A percentile compares a stretch with the other conserved stretches of the same genome.
Conservation (phyloP, 2,888 invertebrate species). For the Caenorhabditis becei region DNA sequence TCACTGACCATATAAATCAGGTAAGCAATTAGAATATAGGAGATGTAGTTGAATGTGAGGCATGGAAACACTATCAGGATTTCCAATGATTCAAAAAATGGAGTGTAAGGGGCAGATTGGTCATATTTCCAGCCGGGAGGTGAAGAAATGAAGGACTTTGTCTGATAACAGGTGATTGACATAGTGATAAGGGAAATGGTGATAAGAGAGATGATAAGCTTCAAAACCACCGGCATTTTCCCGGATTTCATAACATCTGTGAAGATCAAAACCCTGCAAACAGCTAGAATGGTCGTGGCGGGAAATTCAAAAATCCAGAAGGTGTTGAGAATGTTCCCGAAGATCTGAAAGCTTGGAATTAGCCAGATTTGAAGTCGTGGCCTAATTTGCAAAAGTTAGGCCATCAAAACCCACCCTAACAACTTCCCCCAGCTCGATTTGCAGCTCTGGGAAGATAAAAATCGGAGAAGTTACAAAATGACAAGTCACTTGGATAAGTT, state of each 20-base stretch:
- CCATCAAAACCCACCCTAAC: neutral
- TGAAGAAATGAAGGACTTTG: neutral
- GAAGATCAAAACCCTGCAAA: constrained; percentile 8
- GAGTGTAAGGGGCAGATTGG: neutral
- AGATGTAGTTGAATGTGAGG: neutral
- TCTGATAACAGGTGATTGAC: neutral
- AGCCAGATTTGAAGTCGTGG: neutral
- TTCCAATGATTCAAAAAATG: neutral
- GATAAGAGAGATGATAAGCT: neutral
- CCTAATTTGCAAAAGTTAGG: no score
- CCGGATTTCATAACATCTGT: neutral
- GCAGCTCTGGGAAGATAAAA: neutral
- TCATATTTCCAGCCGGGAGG: neutral
- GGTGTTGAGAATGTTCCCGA: constrained; percentile 11
- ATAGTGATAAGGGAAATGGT: neutral
- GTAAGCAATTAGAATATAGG: neutral
- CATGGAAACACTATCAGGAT: neutral
- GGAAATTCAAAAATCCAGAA: constrained; percentile 19
- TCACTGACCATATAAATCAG: neutral
- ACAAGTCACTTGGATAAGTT: neutral
- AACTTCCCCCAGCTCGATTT: neutral
- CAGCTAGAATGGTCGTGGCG: constrained; percentile 13
- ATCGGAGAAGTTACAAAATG: neutral
- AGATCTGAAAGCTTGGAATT: neutral
- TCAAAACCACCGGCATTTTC: neutral